phyloP scores from a whole-genome alignment of 2,797 vertebrate genomes.

The Lerista edwardsae region DNA sequence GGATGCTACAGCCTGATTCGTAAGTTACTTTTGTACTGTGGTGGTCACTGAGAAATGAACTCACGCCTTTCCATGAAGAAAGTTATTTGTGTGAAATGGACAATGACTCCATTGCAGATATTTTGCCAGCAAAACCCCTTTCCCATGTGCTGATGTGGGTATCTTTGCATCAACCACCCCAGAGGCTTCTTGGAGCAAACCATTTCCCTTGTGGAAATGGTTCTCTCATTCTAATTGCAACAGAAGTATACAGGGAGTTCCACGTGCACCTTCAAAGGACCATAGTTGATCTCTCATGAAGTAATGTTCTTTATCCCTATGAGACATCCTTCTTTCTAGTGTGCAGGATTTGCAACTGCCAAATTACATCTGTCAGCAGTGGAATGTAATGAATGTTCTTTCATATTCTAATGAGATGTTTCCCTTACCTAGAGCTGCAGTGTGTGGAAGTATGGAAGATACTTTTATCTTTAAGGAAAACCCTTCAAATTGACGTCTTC shows the following conservation, averaged over 20 bases:
- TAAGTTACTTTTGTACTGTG: background rate
- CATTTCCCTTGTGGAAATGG: slow-evolving; percentile 6
- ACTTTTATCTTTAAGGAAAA: slow-evolving; percentile 40
- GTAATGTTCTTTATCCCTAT: slow-evolving; percentile 70
- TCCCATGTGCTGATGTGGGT: background rate
- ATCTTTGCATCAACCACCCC: background rate
- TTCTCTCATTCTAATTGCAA: slow-evolving; percentile 21
- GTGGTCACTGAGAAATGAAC: background rate
- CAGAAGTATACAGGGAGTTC: slow-evolving; percentile 56
- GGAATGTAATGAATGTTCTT: slow-evolving; percentile 52
- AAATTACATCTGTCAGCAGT: slow-evolving; percentile 57
- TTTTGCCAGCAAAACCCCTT: background rate
- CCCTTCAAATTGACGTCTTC: slow-evolving; percentile 19
- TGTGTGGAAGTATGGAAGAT: slow-evolving; percentile 39
- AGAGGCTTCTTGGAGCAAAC: background rate
- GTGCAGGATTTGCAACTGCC: slow-evolving; percentile 68
- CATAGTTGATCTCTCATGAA: slow-evolving; percentile 67
- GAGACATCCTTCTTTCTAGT: slow-evolving; percentile 70
- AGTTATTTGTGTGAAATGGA: slow-evolving; percentile 7
- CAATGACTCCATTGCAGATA: background rate
- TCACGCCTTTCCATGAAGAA: background rate
- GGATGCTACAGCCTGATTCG: background rate
- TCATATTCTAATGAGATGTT: slow-evolving; percentile 56
- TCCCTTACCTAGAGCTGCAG: slow-evolving; percentile 37
- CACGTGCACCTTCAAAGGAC: slow-evolving; percentile 67